Evolutionary conservation across 1,140 invertebrate species (phyloP), one percentile per base, ranked within the genome.

Genomic region (Galleria mellonella): DNA sequence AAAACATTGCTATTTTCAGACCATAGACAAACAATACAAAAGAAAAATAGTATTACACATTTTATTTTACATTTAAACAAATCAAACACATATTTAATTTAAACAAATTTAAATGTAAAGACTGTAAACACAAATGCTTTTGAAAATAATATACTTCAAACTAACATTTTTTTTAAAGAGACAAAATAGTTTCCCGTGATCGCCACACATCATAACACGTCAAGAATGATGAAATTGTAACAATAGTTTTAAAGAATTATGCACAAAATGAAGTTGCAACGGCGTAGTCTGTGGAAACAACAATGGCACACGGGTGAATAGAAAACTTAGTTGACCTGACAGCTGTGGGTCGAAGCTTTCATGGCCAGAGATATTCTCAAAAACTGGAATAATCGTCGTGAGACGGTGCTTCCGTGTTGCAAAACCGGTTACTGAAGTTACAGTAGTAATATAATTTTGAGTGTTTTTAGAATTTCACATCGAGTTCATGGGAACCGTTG

Each of bases 371-470:
- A 56, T 49, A 35, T 77, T 74, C 49, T 70, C 48, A 54, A 73
- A 72, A 76, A 76, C 68, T 70, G 62, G 64, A 79, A 70, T 63
- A 62, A 55, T 59, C 63, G 45, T 48, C 57, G 72, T 70, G 63
- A 44, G 71, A 72, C 51, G 60, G 29, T 48, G 46, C 72, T 79
- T 79, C 75, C 75, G 75, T 55, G 58, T 74, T 64, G 57, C 52
- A 48, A 38, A 65, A 72, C 72, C 69, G 71, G 70, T 76, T 62
- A 38, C 37, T 9, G 52, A 45, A 45, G 43, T 43, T 33, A 55
- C 55, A 51, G 47, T 33, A 37, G 28, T 23, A 53, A 45, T 28
- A 45, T 47, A 32, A 13, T 32, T 29, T 43, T 36, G 17, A 10
- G 40, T 38, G 45, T 40, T 39, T 23, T 30, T 46, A 28, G 12